phyloP scores from a whole-genome alignment of 2,113 vertebrate genomes.

The Tylochromis polylepis region DNA sequence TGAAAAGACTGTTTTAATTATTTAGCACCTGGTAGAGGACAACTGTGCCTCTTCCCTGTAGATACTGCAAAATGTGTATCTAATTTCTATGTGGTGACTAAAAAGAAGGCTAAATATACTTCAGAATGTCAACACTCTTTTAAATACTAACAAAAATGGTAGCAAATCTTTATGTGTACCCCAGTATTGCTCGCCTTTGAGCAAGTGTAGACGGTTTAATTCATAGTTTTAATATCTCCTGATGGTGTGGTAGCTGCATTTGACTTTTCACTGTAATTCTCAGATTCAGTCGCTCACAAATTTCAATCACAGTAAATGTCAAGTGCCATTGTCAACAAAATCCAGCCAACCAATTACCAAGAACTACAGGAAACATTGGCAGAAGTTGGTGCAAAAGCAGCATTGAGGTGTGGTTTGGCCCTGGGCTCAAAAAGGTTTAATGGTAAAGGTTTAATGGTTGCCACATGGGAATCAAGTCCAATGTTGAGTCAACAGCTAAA shows the following conservation, averaged over 20 bases:
- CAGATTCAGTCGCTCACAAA: constrained; percentile 1
- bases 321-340: constrained; percentile 39
- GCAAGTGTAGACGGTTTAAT: background rate
- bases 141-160: constrained; percentile 9
- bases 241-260: constrained; percentile 21
- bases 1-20: constrained; percentile 22
- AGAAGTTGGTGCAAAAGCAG: constrained; percentile 47
- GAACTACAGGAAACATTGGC: constrained; percentile 18
- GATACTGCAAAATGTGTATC: constrained; percentile 32
- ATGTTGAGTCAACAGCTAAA: background rate
- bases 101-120: background rate
- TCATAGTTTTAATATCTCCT: constrained; percentile 17
- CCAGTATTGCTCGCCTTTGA: constrained; percentile 7
- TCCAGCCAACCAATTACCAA: constrained; percentile 22
- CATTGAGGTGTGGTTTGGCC: constrained; percentile 45
- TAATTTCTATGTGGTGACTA: background rate
- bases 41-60: constrained; percentile 33
- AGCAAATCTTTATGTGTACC: background rate
- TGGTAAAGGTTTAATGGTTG: background rate
- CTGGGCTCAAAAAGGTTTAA: constrained; percentile 32
- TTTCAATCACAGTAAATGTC: constrained; percentile 48
- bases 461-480: background rate
- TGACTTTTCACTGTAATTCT: constrained; percentile 13
- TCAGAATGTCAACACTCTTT: background rate
- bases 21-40: constrained; percentile 62